Conservation (phyloP, 2,113 vertebrate species). For the Pygathrix nemaeus region DNA sequence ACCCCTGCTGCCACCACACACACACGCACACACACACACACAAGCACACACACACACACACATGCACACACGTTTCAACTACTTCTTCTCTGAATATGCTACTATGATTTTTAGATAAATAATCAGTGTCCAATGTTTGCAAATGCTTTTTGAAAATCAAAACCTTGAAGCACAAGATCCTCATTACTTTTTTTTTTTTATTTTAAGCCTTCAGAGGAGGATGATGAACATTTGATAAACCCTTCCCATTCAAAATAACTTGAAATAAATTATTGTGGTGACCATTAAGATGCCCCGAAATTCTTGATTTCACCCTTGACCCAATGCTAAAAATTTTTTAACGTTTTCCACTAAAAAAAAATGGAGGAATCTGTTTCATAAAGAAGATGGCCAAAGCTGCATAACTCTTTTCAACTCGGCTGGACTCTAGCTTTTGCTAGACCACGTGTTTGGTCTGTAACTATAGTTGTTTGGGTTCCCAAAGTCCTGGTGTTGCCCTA, state of each 20-base stretch:
- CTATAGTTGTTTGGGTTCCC: not conserved
- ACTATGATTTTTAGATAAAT: not conserved
- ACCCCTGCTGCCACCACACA: not conserved
- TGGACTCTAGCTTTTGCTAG: not conserved
- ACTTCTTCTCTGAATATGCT: not conserved
- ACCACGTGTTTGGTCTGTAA: not conserved
- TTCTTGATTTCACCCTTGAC: not conserved
- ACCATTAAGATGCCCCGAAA: not conserved
- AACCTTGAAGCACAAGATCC: not conserved
- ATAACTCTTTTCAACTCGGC: not conserved
- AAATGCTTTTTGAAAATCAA: constrained; percentile 21
- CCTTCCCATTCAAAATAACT: not conserved
- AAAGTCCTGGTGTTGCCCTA: not conserved
- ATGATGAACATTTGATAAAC: not conserved
- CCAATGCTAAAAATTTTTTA: not conserved
- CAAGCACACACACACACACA: no score
- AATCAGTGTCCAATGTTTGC: not conserved
- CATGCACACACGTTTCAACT: not conserved
- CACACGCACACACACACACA: fast-evolving
- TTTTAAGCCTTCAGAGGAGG: not conserved
- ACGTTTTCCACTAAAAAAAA: not conserved
- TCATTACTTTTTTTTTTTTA: constrained; percentile 19
- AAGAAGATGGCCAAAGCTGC: not conserved
- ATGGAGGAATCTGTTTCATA: not conserved
- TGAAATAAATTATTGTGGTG: not conserved